phyloP scores from a whole-genome alignment of 1,140 invertebrate species.

The Hyles euphorbiae region DNA sequence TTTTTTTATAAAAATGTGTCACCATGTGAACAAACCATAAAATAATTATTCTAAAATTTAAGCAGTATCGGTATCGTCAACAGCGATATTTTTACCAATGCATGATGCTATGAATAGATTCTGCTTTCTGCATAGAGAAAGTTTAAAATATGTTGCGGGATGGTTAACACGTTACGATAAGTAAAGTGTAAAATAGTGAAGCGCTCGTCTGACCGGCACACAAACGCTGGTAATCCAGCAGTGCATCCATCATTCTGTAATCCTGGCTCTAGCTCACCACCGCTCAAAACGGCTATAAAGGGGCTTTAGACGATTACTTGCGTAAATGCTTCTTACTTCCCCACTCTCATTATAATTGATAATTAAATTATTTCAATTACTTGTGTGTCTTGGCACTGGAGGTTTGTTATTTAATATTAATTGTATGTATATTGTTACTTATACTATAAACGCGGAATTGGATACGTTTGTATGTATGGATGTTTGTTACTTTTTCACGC shows the following conservation, averaged over 20 bases:
- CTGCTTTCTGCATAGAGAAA: no score
- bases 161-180: background rate
- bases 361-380: conserved; percentile 12
- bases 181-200: conserved; percentile 6
- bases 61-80: no score
- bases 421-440: no score
- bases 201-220: conserved; percentile 32
- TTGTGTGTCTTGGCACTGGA: background rate
- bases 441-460: no score
- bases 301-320: conserved; percentile 45
- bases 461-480: no score
- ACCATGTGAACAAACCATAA: no score
- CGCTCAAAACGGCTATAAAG: conserved; percentile 47
- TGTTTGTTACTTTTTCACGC: no score
- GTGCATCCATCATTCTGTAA: conserved; percentile 55
- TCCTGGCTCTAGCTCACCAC: conserved; percentile 41
- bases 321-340: conserved; percentile 30
- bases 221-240: conserved; percentile 42
- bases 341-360: conserved; percentile 17
- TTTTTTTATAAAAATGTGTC: no score
- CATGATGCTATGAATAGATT: no score
- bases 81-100: no score
- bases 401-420: no score
- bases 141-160: background rate
- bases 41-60: no score